phyloP scores from a whole-genome alignment of 2,113 vertebrate genomes.

The Malurus elegans region DNA sequence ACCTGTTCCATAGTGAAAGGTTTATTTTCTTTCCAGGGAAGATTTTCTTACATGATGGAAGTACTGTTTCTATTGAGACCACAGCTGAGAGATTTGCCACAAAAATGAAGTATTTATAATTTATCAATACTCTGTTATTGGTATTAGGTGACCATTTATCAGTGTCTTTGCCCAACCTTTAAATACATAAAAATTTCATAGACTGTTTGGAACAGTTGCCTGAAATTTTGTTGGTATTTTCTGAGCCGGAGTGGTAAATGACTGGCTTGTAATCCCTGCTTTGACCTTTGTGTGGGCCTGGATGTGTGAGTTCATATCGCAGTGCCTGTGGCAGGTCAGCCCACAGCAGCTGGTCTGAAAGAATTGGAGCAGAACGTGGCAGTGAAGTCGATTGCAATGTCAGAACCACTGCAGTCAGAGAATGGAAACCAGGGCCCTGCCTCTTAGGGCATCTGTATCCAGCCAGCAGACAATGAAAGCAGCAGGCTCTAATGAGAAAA shows the following conservation, averaged over 20 bases:
- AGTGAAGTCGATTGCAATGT: not conserved
- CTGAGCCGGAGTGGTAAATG: not conserved
- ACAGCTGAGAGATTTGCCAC: not conserved
- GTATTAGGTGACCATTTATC: not conserved
- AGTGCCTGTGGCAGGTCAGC: not conserved
- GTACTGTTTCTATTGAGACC: not conserved
- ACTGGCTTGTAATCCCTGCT: not conserved
- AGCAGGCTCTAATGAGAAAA: conserved; percentile 9
- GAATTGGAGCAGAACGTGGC: not conserved
- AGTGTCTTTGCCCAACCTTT: not conserved
- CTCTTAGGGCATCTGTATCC: not conserved
- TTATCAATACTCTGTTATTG: not conserved
- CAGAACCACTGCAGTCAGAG: not conserved
- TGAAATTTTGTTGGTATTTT: not conserved
- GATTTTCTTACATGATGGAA: not conserved
- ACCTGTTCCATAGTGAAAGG: not conserved
- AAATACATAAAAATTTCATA: not conserved
- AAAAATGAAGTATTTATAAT: not conserved
- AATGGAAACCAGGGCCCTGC: not conserved
- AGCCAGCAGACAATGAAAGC: conserved; percentile 1
- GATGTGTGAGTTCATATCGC: not conserved
- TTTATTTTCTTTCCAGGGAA: not conserved
- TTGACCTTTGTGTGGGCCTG: not conserved
- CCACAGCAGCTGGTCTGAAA: not conserved
- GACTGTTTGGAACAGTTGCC: not conserved